Evolutionary conservation across 2,888 invertebrate species (phyloP), one percentile per base, ranked within the genome.

Genomic region (Eumerus sabulonum): DNA sequence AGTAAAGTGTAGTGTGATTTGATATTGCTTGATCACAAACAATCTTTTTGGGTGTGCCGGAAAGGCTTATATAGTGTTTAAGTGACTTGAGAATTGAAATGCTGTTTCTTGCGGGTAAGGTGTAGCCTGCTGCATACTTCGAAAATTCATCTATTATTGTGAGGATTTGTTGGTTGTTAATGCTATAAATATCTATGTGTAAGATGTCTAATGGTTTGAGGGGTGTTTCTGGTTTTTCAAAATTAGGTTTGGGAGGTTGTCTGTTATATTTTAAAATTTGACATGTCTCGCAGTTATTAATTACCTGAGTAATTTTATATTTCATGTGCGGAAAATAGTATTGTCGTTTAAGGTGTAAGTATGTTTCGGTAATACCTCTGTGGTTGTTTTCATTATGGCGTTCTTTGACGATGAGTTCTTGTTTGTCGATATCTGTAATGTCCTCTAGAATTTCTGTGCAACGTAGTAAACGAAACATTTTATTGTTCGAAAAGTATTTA

Each of bases 211-310:
- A 4, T 9, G 48, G 40, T 48, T 50, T 60, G 18, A 48, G 40
- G 0, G 44, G 45, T 18, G 42, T 42, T 42, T 56, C 42, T 13
- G 19, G 12, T 18, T 0, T n/a, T 16, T 1, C 17, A 9, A 17
- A 53, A 38, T 19, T 14, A 27, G 38, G 36, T 53, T 42, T 42
- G 13, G 54, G 19, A n/a, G 54, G 54, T 12, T 53, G 13, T 9
- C 54, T 56, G 12, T 40, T 36, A 17, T 56, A 56, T 56, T 56
- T 54, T 13, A 36, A 19, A 1, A 18, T 70, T 13, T 76, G 50
- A 17, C 77, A 81, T 11, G 18, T 72, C 13, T 70, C 74, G 35
- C 71, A 82, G 51, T 67, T 68, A 12, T 72, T 76, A 13, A 79
- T 72, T 42, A 45, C 9, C 35, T 54, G 14, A 0, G 54, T 27